Evolutionary conservation across 1,140 invertebrate species (phyloP), one percentile per base, ranked within the genome.

Genomic region (Thaumatotibia leucotreta): DNA sequence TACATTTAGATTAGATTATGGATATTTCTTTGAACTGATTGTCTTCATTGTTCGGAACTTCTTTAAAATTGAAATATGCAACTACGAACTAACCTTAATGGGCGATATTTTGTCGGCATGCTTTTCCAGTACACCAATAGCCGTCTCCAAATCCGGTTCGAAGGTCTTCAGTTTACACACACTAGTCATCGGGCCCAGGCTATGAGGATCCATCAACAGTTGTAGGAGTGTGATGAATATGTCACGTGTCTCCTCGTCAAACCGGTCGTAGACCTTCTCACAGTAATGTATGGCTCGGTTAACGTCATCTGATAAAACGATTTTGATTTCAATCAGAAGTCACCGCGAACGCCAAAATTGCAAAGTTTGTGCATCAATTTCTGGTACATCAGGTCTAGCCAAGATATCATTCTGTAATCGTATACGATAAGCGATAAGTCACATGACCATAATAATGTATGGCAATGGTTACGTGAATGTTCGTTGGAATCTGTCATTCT

Each of bases 251-350:
- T 85, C 92, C 54, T 72, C 84, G 64, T 63, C 88, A 3, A 79
- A 72, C 80, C 83, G 76, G 68, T 88, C 73, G 66, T 93, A 94
- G 63, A 95, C 94, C 82, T 93, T 94, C 74, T 95, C 93, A 82
- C 98, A 98, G 91, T 99, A 99, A 64, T 94, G 88, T 76, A 96
- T 94, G 0, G 98, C 98, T 79, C 95, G 94, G 0, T 94, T 79
- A 14, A 96, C 93, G 89, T 99, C 95, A 52, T 97, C 95, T 92
- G 66, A 76, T 75, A 14, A 5, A 17, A n/a, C n/a, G n/a, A n/a
- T n/a, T n/a, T n/a, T n/a, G n/a, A n/a, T n/a, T n/a, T n/a, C n/a
- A n/a, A n/a, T n/a, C n/a, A n/a, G n/a, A n/a, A n/a, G n/a, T n/a
- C n/a, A n/a, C n/a, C n/a, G n/a, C n/a, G n/a, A n/a, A n/a, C n/a